Base-by-base conservation (phyloP, 2,113 vertebrate species). In the Theristicus caerulescens region DNA sequence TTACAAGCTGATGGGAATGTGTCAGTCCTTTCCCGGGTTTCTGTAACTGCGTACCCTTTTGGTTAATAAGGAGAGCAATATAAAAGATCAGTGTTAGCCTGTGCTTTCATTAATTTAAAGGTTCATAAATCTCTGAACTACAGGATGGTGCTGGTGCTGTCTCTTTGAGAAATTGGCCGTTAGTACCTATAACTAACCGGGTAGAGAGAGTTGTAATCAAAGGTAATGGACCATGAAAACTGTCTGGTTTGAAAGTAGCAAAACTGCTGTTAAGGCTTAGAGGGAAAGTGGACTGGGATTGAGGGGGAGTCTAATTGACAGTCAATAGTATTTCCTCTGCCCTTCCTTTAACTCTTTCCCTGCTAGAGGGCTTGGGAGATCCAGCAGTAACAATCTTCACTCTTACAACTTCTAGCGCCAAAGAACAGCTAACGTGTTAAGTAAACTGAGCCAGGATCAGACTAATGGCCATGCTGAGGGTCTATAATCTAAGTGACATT, bases 171-270 rank as follows among this genome's bases (percentile, higher is more conserved):
- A 95, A 97, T 82, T 66, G 80, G 36, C 86, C n/a, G 17, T 86
- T 97, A 90, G 91, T 96, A 84, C 87, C 93, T 90, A 10, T 86
- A 93, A 94, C 59, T 97, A 97, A 96, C 82, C 1, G 71, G 86
- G 79, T 16, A 88, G 90, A 71, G 91, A 93, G 78, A 76, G 83
- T 54, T 94, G 79, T 96, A 95, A 95, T 97, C 82, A 88, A 95
- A 96, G 88, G 59, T 96, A 98, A 94, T 96, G 92, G 76, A 91
- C 93, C 97, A 82, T 94, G 96, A 97, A 98, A 97, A 92, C 83
- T 78, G 66, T 78, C 92, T 94, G 80, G 85, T 82, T 83, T 81
- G 89, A 80, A 93, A 92, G 87, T 67, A 90, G 66, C 61, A 70
- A 65, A 95, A 84, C 91, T 96, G 90, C 93, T 93, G 13, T 58